Evolutionary conservation across 2,888 invertebrate genomes (phyloP).

Genomic region (Patella ulyssiponensis): DNA sequence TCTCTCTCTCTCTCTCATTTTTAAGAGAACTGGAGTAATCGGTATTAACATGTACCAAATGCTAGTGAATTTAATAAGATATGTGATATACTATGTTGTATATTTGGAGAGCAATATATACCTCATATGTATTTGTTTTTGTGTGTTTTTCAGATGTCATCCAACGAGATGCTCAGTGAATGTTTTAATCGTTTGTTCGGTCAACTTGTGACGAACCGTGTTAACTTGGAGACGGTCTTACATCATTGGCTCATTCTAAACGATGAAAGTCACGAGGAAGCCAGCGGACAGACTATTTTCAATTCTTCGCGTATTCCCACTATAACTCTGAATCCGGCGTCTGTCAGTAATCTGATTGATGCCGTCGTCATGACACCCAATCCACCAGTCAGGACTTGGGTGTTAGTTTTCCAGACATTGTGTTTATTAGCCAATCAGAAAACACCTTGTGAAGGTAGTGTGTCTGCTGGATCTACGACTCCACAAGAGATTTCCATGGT

Average conservation of each 20-base stretch:
- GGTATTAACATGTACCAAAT: neutral
- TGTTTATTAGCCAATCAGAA: slow-evolving; percentile 81
- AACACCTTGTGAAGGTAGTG: slow-evolving; percentile 37
- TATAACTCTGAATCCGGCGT: slow-evolving; percentile 77
- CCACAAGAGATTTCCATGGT: slow-evolving; percentile 52
- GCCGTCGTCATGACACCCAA: slow-evolving; percentile 80
- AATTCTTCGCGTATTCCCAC: slow-evolving; percentile 74
- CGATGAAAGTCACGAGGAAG: slow-evolving; percentile 73
- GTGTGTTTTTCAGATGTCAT: slow-evolving; percentile 48
- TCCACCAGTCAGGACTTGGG: slow-evolving; percentile 84
- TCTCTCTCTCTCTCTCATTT: too few relatives aligned
- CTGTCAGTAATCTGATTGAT: slow-evolving; percentile 79
- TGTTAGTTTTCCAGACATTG: slow-evolving; percentile 83
- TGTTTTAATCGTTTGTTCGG: slow-evolving; percentile 82
- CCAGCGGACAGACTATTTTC: slow-evolving; percentile 48
- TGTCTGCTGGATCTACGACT: slow-evolving; percentile 30
- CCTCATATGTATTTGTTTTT: neutral
- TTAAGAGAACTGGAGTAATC: too few relatives aligned
- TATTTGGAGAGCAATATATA: neutral
- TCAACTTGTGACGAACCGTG: slow-evolving; percentile 78
- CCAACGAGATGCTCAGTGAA: slow-evolving; percentile 77
- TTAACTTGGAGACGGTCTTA: slow-evolving; percentile 86
- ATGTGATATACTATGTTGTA: neutral
- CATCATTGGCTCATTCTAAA: slow-evolving; percentile 91
- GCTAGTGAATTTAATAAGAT: slow-evolving; percentile 3